phyloP scores from a whole-genome alignment of 2,797 vertebrate genomes.

The Cryptoprocta ferox region DNA sequence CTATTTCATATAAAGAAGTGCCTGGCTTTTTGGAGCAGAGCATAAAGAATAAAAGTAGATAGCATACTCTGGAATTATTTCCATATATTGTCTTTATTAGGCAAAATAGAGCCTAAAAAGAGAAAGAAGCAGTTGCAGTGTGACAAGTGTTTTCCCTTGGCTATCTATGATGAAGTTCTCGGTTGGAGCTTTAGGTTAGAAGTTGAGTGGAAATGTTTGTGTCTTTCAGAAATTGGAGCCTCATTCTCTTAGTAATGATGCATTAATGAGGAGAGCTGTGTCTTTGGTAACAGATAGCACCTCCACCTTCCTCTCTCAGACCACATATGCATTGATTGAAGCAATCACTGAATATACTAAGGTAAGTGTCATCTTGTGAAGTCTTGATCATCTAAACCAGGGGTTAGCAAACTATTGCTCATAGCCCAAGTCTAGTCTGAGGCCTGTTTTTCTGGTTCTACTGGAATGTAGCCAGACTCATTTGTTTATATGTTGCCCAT shows the following conservation, averaged over 20 bases:
- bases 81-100: background rate
- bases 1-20: background rate
- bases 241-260: conserved; percentile 91
- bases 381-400: background rate
- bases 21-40: background rate
- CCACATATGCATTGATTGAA: conserved; percentile 93
- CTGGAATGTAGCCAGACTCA: background rate
- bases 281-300: conserved; percentile 95
- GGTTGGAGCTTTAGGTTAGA: background rate
- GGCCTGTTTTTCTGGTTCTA: background rate
- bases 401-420: background rate
- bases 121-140: background rate
- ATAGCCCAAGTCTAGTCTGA: background rate
- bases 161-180: background rate
- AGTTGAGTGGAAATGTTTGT: conserved; percentile 32
- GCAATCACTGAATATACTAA: conserved; percentile 94
- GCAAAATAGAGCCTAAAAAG: conserved; percentile 5
- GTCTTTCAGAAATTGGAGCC: conserved; percentile 89
- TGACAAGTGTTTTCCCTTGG: background rate
- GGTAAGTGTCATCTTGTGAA: conserved; percentile 82
- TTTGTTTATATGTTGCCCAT: background rate
- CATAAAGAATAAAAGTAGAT: background rate
- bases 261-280: conserved; percentile 92
- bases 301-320: conserved; percentile 95
- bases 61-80: background rate